Evolutionary conservation across 1,140 invertebrate species (phyloP).

Genomic region (Drosophila ohnishii): DNA sequence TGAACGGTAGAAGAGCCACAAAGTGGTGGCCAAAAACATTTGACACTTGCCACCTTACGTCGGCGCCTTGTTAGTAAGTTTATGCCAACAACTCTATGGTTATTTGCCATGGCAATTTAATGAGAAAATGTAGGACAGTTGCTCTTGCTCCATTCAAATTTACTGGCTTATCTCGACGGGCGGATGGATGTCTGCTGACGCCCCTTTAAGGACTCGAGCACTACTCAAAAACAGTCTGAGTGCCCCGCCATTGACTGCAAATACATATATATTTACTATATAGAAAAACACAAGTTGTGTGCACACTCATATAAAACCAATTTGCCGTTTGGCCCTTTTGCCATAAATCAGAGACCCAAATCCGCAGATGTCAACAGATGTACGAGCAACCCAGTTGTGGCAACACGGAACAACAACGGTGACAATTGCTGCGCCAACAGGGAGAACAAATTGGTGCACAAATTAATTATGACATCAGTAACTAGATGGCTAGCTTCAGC

Average conservation of each 20-base stretch:
- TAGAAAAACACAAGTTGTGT: constrained; percentile 1
- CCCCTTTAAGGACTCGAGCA: constrained; percentile 53
- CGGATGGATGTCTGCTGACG: constrained; percentile 36
- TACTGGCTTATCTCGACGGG: constrained; percentile 28
- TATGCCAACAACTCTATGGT: constrained; percentile 60
- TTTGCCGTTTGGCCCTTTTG: constrained; percentile 21
- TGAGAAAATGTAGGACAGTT: constrained; percentile 79
- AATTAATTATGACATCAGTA: constrained; percentile 72
- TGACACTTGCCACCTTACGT: constrained; percentile 61
- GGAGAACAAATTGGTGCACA: constrained; percentile 57
- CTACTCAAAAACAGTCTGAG: constrained; percentile 71
- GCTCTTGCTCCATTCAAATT: constrained; percentile 32
- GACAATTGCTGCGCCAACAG: constrained; percentile 22
- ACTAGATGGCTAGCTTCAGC: constrained; percentile 8
- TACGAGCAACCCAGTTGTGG: constrained; percentile 5
- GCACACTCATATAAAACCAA: not conserved
- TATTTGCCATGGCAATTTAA: constrained; percentile 77
- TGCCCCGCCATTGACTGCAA: constrained; percentile 43
- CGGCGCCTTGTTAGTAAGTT: constrained; percentile 76
- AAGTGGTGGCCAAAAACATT: constrained; percentile 59
- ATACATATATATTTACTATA: constrained; percentile 22
- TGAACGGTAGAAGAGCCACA: constrained; percentile 47
- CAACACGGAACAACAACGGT: constrained; percentile 11
- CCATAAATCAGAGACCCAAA: constrained; percentile 49
- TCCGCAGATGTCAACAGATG: constrained; percentile 34